Evolutionary conservation across 2,113 vertebrate genomes (phyloP).

Genomic region (Malaclemys terrapin): DNA sequence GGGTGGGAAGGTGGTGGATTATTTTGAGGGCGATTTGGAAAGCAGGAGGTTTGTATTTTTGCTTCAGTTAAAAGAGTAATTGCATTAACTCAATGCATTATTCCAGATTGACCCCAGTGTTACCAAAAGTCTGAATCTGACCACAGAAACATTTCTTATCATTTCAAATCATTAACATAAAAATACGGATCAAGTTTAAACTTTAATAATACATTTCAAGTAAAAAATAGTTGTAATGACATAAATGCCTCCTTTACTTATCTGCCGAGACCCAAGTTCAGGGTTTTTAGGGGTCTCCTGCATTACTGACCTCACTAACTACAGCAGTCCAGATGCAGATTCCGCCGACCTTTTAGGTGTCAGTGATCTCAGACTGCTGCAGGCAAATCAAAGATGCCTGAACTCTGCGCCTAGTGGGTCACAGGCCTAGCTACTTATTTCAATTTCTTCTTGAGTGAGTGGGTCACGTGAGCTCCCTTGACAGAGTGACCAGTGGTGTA

Average conservation of each 20-base stretch:
- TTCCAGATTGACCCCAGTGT: not conserved
- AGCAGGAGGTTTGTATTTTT: not conserved
- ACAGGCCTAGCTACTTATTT: not conserved
- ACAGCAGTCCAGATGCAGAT: not conserved
- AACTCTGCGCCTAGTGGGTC: not conserved
- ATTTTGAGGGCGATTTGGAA: not conserved
- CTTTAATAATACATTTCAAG: not conserved
- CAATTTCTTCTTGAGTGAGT: not conserved
- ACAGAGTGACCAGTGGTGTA: not conserved
- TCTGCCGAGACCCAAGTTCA: not conserved
- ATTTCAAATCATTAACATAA: rapidly evolving
- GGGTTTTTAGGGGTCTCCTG: not conserved
- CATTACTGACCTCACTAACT: not conserved
- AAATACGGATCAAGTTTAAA: not conserved
- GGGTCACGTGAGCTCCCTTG: not conserved
- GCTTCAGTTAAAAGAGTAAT: rapidly evolving
- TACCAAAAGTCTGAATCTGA: not conserved
- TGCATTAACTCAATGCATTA: not conserved
- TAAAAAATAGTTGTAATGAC: not conserved
- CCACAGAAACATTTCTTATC: not conserved
- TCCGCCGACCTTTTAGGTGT: not conserved
- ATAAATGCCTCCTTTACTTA: not conserved
- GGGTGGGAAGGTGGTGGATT: not conserved
- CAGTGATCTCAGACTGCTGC: too few relatives aligned
- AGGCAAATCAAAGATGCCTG: not conserved